Base-by-base conservation (phyloP, 2,113 vertebrate genomes). In the Origma solitaria region DNA sequence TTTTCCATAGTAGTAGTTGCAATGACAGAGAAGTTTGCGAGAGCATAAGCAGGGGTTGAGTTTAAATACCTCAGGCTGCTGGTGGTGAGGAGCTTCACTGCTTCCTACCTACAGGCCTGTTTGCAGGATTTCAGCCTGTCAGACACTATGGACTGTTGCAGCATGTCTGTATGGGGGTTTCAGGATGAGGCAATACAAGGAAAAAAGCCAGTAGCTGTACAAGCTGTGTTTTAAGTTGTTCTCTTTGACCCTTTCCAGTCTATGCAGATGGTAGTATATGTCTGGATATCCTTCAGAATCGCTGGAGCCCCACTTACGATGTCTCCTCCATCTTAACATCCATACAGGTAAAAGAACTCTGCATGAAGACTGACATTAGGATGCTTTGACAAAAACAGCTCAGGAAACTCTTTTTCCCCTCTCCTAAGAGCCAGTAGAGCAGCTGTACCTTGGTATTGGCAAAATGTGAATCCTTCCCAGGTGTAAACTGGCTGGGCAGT, bases 191-290 rank as follows among this genome's bases (percentile, higher is more conserved):
- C 44, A 91, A 0, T 24, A 11, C 65, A 28, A 50, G 58, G 19
- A 69, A 50, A 50, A 54, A 58, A 45, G 11, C 4, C 28, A 65
- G 25, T 49, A 37, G 60, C 64, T 75, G 40, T 70, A 17, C 42
- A 81, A 44, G 35, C 62, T 37, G 27, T 65, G 66, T 87, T 38
- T 57, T 77, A 91, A 94, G 61, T 45, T 15, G 6, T 31, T 88
- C 44, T 90, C 92, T 71, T 76, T 90, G 35, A 81, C 51, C 73
- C 81, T 92, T 95, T 91, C 82, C 93, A 99, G 99, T 99, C 94
- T 99, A 99, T 95, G 99, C 99, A 98, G 99, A 99, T 25, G 99
- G 99, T 96, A 99, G 99, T 98, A 99, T 99, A 99, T 99, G 99
- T 98, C 98, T 99, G 99, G 99, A 99, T 97, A 99, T 99, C 97